Evolutionary conservation across 2,113 vertebrate species (phyloP).

Genomic region (Pycnonotus jocosus): DNA sequence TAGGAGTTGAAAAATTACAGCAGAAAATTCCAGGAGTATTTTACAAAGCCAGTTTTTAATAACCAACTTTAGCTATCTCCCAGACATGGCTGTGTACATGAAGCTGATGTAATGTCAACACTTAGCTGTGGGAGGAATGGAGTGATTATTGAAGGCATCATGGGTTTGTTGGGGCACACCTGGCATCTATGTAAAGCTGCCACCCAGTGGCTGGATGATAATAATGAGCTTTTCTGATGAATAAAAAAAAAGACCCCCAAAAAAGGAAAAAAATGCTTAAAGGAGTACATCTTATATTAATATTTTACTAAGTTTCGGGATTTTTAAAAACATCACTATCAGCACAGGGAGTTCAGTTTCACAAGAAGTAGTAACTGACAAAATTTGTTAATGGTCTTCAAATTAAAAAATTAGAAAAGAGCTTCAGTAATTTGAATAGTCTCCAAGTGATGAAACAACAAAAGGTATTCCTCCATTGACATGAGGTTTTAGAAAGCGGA

Average conservation of each 20-base stretch:
- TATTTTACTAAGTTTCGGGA: background rate
- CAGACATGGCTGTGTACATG: accelerated
- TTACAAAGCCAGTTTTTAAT: background rate
- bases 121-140: background rate
- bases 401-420: background rate
- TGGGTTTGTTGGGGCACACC: background rate
- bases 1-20: background rate
- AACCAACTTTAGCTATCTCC: background rate
- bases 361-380: background rate
- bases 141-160: background rate
- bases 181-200: background rate
- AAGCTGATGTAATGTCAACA: background rate
- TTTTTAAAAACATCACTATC: background rate
- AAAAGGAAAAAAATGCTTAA: accelerated
- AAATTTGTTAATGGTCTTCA: background rate
- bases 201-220: constrained; percentile 42
- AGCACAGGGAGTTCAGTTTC: background rate
- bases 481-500: background rate
- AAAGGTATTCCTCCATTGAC: background rate
- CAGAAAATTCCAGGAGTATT: background rate
- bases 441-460: background rate
- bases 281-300: background rate
- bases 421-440: background rate
- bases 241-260: background rate
- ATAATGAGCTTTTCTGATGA: background rate